These are phyloP conservation scores for Speoplatyrhinus poulsoni DNA, from an alignment of 2,113 vertebrate genomes.

Conservation along the genomic window DNA sequence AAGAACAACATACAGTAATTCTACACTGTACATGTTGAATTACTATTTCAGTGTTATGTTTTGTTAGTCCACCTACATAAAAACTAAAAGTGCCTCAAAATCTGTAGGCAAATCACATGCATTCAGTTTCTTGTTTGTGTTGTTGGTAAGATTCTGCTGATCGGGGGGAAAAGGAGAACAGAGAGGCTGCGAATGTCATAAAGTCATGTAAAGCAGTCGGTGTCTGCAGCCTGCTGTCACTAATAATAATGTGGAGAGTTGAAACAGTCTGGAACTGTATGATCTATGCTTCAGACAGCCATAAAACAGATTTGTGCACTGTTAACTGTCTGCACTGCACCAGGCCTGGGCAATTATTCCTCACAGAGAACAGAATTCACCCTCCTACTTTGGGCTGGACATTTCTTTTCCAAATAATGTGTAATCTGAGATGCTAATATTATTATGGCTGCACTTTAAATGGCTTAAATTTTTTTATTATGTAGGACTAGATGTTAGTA, in stretches of 20 bases:
- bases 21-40: too few relatives aligned
- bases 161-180: conserved; percentile 13
- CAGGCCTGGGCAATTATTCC: conserved; percentile 2
- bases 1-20: too few relatives aligned
- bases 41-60: neutral
- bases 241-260: conserved; percentile 41
- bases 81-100: neutral
- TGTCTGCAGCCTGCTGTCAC: conserved; percentile 34
- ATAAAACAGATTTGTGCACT: conserved; percentile 38
- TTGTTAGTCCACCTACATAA: neutral
- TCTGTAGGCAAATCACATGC: neutral
- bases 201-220: conserved; percentile 21
- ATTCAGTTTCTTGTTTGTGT: neutral
- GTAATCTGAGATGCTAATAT: neutral
- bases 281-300: conserved; percentile 33
- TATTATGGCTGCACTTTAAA: too few relatives aligned
- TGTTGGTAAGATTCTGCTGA: neutral
- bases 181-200: conserved; percentile 20
- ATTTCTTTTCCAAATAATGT: neutral
- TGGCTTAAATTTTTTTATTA: too few relatives aligned
- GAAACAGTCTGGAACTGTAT: conserved; percentile 28
- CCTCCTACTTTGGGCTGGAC: neutral
- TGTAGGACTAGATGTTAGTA: too few relatives aligned
- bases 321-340: conserved; percentile 22
- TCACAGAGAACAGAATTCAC: neutral